Evolutionary conservation across 2,113 vertebrate species (phyloP), one percentile per base, ranked within the genome.

Genomic region (Daboia siamensis): DNA sequence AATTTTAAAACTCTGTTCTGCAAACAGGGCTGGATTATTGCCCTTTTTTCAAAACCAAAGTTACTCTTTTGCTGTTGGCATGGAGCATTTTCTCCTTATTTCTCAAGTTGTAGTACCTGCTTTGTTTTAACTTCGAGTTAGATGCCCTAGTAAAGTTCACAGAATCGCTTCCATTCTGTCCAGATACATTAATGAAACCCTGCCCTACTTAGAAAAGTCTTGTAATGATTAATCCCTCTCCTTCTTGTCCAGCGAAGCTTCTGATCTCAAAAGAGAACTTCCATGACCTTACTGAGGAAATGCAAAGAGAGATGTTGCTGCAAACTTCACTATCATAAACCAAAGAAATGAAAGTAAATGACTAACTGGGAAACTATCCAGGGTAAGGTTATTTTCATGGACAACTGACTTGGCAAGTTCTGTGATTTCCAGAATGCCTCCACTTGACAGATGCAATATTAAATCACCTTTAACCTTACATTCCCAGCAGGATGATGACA

Each of bases 1-100:
- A 24, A 61, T 86, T 91, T 86, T 39, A 33, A 54, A 46, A 91
- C 51, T 93, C 84, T 95, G 92, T 96, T 44, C 91, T 95, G 92
- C 61, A 90, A 94, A 89, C 87, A 95, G 9, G 20, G 26, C 10
- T 64, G 5, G 86, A 69, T 88, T 74, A 46, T 51, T 33, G 26
- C 48, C 17, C 85, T 87, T 52, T 51, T 80, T 80, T 39, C 5
- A 57, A 91, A 55, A 44, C 29, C 44, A 44, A 87, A 51, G 29
- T 10, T 9, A 80, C 20, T 88, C 2, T 91, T 87, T 88, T 24
- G 44, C 23, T 74, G 59, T 11, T 29, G 39, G 86, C 8, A 6
- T 80, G 5, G 33, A 39, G 23, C 7, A 55, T 88, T 46, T 88
- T 44, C 52, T 33, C 57, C 39, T 12, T 48, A 26, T 57, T 92